Evolutionary conservation across 2,797 vertebrate species (phyloP), one percentile per base, ranked within the genome.

Genomic region (Eupleurogrammus muticus): DNA sequence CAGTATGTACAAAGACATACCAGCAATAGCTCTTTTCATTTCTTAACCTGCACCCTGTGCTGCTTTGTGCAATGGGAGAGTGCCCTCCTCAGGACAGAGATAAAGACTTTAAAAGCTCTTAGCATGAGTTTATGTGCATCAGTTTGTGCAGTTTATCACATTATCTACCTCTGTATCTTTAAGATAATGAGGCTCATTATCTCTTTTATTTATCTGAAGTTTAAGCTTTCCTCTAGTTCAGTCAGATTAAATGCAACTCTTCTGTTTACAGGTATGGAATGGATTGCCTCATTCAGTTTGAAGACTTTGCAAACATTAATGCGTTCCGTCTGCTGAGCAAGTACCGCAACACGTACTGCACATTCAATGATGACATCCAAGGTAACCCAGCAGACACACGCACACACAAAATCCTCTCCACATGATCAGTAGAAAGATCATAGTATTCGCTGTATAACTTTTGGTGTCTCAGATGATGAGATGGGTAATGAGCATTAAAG

Each of bases 341-440:
- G 82, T 99, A 99, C 80, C 95, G 96, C 70, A 94, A 97, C 87
- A 90, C 92, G 59, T 99, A 97, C 80, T 99, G 98, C 91, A 99
- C 97, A 2, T 99, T 99, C 92, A 99, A 99, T 36, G 98, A 99
- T 71, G 98, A 99, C 86, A 99, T 99, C 86, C 98, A 99, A 97
- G 97, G 98, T 95, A 87, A 72, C 16, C 19, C 14, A 11, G 2
- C 16, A n/a, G 5, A 34, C 49, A 44, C 2, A 44, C 20, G 44
- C 1, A 17, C 17, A 64, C 21, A 32, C 58, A 48, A 28, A 28
- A 28, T 28, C 28, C 28, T 28, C 28, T 28, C 28, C 28, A 28
- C 28, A 28, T 28, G 28, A 28, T 28, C n/a, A n/a, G n/a, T n/a
- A n/a, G n/a, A n/a, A n/a, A n/a, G n/a, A n/a, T n/a, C n/a, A n/a